A percentile compares a stretch with the other conserved stretches of the same genome.
phyloP scores from a whole-genome alignment of 2,113 vertebrate species.

The Apaloderma vittatum region DNA sequence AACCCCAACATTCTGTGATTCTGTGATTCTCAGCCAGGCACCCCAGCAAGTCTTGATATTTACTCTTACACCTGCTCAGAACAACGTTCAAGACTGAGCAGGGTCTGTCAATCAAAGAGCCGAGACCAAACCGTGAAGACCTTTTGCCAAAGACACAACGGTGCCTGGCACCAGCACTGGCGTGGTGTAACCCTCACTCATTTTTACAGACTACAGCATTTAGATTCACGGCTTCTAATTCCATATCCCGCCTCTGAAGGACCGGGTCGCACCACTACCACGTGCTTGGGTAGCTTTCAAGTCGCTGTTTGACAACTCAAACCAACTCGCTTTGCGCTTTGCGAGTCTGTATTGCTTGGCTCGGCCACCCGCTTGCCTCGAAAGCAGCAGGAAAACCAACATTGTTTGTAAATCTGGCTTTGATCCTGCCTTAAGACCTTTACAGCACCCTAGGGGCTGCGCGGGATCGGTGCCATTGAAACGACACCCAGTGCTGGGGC shows the following conservation, averaged over 20 bases:
- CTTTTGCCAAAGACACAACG: neutral
- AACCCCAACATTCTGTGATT: too few relatives aligned
- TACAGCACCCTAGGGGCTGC: neutral
- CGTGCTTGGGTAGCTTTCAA: neutral
- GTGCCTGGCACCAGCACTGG: neutral
- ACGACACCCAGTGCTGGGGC: neutral
- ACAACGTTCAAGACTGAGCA: neutral
- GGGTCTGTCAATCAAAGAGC: neutral
- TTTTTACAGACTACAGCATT: neutral
- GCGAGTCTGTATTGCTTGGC: neutral
- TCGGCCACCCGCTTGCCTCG: neutral
- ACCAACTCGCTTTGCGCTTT: neutral
- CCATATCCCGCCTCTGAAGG: neutral
- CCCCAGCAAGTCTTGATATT: neutral
- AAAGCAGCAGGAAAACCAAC: neutral
- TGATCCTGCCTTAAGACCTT: neutral
- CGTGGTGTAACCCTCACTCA: neutral
- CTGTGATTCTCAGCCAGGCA: neutral
- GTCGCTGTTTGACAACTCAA: neutral
- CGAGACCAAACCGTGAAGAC: neutral
- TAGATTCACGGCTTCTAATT: neutral
- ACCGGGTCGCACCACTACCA: accelerated
- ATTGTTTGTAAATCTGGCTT: neutral
- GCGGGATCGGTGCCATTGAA: neutral
- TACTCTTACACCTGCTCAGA: neutral